A percentile compares a stretch with the other conserved stretches of the same genome.
These are phyloP conservation scores for Trachelus iudaicus DNA, from an alignment of 2,888 invertebrate species.

Conservation along the genomic window DNA sequence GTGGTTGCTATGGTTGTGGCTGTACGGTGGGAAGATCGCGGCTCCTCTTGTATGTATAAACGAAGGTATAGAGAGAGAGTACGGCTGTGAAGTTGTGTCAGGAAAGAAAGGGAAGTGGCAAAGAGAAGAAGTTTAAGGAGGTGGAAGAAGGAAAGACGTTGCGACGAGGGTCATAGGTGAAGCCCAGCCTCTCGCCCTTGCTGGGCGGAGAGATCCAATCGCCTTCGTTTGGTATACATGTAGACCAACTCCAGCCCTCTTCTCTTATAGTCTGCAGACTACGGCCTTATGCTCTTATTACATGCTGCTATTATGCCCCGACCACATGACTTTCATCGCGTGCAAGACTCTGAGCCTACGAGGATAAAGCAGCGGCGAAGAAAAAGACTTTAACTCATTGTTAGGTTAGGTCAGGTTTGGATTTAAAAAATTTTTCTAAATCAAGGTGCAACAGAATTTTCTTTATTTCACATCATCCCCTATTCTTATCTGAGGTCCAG, in stretches of 20 bases:
- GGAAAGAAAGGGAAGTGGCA: constrained; percentile 1
- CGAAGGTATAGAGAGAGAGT: not conserved
- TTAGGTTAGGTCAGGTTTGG: not conserved
- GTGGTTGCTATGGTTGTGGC: not conserved
- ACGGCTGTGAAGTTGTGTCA: not conserved
- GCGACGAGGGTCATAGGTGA: constrained; percentile 60
- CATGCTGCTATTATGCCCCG: constrained; percentile 37
- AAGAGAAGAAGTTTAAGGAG: constrained; percentile 18
- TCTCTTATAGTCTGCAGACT: constrained; percentile 21
- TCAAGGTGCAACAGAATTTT: not conserved
- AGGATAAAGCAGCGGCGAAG: not conserved
- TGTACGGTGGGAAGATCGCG: not conserved
- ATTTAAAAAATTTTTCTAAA: not conserved
- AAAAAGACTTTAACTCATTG: not conserved
- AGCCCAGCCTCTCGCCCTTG: constrained; percentile 58
- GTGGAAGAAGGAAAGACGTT: constrained; percentile 34
- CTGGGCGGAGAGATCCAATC: constrained; percentile 60
- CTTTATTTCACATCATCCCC: not conserved
- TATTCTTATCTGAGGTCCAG: not conserved
- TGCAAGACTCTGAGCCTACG: not conserved
- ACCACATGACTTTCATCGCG: not conserved
- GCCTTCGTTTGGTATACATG: constrained; percentile 36
- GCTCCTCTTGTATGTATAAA: not conserved
- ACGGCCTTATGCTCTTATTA: constrained; percentile 42
- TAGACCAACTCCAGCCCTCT: constrained; percentile 6